Conservation (phyloP, 2,888 invertebrate species). For the Eristalis pertinax region DNA sequence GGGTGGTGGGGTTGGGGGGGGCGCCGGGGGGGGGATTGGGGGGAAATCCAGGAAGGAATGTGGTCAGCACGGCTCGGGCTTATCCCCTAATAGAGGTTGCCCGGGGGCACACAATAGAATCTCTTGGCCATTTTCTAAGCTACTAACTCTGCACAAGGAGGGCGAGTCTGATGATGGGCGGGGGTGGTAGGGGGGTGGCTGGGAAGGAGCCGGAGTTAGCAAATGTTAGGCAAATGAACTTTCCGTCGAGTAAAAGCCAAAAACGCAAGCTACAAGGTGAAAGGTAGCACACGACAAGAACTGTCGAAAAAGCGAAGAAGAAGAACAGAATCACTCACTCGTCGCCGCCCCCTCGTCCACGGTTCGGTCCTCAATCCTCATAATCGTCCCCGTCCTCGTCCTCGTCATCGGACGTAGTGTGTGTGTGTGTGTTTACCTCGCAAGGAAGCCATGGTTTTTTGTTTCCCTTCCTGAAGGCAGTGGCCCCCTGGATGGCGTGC, state of each 20-base stretch:
- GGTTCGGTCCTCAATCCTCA: too few relatives aligned
- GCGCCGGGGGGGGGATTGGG: too few relatives aligned
- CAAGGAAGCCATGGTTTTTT: too few relatives aligned
- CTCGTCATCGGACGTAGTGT: too few relatives aligned
- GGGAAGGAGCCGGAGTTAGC: neutral
- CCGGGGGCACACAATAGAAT: slow-evolving; percentile 9
- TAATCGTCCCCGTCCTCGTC: too few relatives aligned
- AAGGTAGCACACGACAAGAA: neutral
- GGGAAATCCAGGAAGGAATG: neutral
- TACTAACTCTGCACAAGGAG: neutral
- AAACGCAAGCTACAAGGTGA: slow-evolving; percentile 13
- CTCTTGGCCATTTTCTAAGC: slow-evolving; percentile 12
- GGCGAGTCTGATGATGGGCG: neutral
- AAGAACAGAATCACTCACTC: neutral
- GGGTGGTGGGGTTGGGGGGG: neutral
- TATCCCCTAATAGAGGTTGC: slow-evolving; percentile 32
- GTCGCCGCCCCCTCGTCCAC: too few relatives aligned
- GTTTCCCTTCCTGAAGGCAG: too few relatives aligned
- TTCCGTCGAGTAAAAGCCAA: slow-evolving; percentile 2
- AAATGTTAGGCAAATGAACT: slow-evolving; percentile 34
- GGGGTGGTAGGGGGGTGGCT: neutral
- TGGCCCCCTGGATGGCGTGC: too few relatives aligned
- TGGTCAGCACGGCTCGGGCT: slow-evolving; percentile 28
- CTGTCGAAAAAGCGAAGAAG: neutral
- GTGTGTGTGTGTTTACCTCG: too few relatives aligned